Base-by-base conservation (phyloP, 2,888 invertebrate genomes). In the Sturmia bella region DNA sequence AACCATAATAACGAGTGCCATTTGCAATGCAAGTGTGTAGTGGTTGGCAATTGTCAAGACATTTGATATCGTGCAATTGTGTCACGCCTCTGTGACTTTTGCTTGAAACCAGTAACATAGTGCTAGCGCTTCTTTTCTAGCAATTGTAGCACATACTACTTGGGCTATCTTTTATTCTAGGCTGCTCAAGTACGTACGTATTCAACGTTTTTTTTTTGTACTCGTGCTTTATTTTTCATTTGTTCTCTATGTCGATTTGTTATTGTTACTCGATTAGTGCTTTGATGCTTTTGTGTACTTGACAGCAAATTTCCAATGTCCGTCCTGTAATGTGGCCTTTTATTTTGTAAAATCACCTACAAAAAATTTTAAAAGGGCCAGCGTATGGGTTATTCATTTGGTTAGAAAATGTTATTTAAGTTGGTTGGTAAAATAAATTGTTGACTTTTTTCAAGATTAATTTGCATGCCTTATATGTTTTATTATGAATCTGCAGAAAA, bases 51-150 rank as follows among this genome's bases (percentile, higher is more conserved):
- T 75, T 66, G 59, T 76, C 32, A 43, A 63, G 84, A 78, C 45
- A 84, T 82, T 79, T 68, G 77, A 83, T 84, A 84, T 83, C 83
- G 77, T 84, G 84, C 84, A 80, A 79, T 84, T 85, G 81, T 84
- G 85, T 85, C 84, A 85, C 83, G 84, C 85, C 84, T 81, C 74
- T 81, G 59, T 79, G 77, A 68, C 73, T 56, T 32, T 27, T 45
- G 52, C 68, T 73, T 61, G 57, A 66, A 66, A 74, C 68, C 68
- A 45, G 13, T 59, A 19, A 37, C 59, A 43, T 24, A 15, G n/a
- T 59, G 41, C 13, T 63, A 13, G 32, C 3, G 11, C 39, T 63
- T 77, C 24, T 76, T 37, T 1, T 9, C 12, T 39, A 56, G 57
- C 37, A 56, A 37, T 39, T 68, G 64, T 15, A 45, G 27, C n/a